Base-by-base conservation (phyloP, 2,888 invertebrate genomes). In the Hipparchia sbordonii region DNA sequence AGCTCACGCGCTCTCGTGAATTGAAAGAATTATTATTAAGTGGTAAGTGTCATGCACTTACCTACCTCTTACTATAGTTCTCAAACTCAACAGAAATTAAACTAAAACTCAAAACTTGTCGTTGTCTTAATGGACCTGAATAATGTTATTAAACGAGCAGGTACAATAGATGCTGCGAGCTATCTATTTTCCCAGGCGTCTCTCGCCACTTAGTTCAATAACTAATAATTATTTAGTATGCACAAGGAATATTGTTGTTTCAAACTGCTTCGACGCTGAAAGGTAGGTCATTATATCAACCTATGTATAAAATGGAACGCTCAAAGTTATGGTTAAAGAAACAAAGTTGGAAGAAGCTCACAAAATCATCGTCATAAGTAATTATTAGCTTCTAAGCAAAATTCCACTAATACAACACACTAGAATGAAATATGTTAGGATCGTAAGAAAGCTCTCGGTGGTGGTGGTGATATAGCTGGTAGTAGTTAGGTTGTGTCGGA, bases 131-230 rank as follows among this genome's bases (percentile, higher is more conserved):
- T 66, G 54, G 66, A 66, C 39, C 54, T 23, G 45, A 66, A 66
- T 66, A 66, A 54, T 6, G 52, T 12, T 39, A 66, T 52, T 66
- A 45, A n/a, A 48, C 48, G 23, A 48, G 48, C 6, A 48, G n/a
- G 66, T 56, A 57, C 56, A 46, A 46, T 13, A 56, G 13, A 57
- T 67, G 2, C 12, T 46, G 6, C 12, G 4, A 67, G 52, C 52
- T 39, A 7, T 48, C 23, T 48, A 23, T 13, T 23, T 63, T 13
- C 48, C 13, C 1, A 46, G 67, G 57, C 67, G 13, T 13, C 67
- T 67, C 56, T 46, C 13, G 45, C 13, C 45, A 67, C 45, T 56
- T 56, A 57, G 46, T 67, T 46, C 46, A 67, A 57, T 67, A 56
- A 6, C 67, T 56, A 57, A 67, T 45, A 54, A 39, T 45, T 51